Conservation (phyloP, 2,888 invertebrate species). For the Coelopa pilipes region DNA sequence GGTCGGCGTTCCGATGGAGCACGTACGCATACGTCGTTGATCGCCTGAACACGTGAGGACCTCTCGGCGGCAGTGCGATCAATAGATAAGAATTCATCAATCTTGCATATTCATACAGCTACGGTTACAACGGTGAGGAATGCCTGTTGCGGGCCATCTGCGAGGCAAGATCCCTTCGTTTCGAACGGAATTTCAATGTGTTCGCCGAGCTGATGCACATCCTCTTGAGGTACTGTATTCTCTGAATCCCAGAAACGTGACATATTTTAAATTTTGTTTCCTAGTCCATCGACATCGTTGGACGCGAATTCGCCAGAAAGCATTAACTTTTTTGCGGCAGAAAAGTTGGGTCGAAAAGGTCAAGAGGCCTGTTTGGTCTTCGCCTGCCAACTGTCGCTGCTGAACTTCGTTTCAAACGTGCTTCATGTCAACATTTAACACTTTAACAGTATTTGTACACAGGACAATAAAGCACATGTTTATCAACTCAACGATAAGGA, state of each 20-base stretch:
- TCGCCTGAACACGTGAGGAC: conserved; percentile 50
- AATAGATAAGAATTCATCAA: not conserved
- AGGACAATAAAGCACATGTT: no score
- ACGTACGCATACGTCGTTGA: conserved; percentile 53
- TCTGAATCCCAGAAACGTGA: not conserved
- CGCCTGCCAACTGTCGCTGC: conserved; percentile 50
- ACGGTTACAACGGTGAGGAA: conserved; percentile 57
- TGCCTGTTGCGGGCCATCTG: conserved; percentile 58
- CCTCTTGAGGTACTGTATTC: conserved; percentile 52
- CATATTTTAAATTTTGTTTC: not conserved
- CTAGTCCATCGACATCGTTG: conserved; percentile 53
- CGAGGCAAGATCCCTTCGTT: conserved; percentile 52
- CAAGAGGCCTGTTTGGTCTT: conserved; percentile 48
- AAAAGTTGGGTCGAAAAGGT: conserved; percentile 42
- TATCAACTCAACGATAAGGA: no score
- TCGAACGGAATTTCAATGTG: conserved; percentile 52
- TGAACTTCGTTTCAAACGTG: conserved; percentile 52
- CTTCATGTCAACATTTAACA: conserved; percentile 39
- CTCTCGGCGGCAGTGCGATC: not conserved
- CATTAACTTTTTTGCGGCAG: conserved; percentile 48
- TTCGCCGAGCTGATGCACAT: conserved; percentile 56
- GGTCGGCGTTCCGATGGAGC: conserved; percentile 51
- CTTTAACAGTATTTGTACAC: not conserved
- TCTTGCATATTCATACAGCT: conserved; percentile 43
- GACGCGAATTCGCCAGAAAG: conserved; percentile 44